A percentile compares a stretch with the other conserved stretches of the same genome.
Evolutionary conservation across 2,113 vertebrate species (phyloP).

Genomic region (Oxyura jamaicensis): DNA sequence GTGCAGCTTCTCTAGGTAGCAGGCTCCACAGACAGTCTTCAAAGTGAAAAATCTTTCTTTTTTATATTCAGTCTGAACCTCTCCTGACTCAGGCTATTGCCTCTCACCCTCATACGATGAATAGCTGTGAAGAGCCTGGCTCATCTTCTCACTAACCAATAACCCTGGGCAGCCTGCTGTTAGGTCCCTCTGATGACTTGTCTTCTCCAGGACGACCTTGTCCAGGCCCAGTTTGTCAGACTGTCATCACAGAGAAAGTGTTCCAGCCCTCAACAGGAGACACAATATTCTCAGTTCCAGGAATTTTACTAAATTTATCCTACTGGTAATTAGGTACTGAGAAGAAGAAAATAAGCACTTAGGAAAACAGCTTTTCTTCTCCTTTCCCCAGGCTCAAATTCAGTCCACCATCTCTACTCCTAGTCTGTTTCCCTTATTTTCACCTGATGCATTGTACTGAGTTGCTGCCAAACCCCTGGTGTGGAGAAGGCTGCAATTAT

Average conservation of each 20-base stretch:
- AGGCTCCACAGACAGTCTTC: background rate
- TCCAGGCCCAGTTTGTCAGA: background rate
- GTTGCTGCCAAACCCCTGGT: background rate
- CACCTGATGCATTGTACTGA: background rate
- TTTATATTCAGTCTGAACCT: background rate
- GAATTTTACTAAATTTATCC: background rate
- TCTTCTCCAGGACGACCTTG: background rate
- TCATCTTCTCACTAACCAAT: background rate
- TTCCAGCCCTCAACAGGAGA: background rate
- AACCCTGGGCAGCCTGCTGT: background rate
- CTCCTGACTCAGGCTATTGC: background rate
- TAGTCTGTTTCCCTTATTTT: background rate
- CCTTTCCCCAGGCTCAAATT: background rate
- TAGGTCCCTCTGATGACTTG: background rate
- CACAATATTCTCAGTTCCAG: background rate
- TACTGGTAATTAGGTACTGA: background rate
- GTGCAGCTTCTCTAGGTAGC: background rate
- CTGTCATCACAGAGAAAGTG: background rate
- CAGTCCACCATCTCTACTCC: background rate
- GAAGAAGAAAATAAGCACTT: background rate
- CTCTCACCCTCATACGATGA: background rate
- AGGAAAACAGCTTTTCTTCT: background rate
- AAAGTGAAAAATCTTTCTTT: background rate
- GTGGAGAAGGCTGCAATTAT: fast-evolving
- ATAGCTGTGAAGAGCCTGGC: background rate